Base-by-base conservation (phyloP, 92 coral and sea anemone genomes). In the Blastomussa wellsi region DNA sequence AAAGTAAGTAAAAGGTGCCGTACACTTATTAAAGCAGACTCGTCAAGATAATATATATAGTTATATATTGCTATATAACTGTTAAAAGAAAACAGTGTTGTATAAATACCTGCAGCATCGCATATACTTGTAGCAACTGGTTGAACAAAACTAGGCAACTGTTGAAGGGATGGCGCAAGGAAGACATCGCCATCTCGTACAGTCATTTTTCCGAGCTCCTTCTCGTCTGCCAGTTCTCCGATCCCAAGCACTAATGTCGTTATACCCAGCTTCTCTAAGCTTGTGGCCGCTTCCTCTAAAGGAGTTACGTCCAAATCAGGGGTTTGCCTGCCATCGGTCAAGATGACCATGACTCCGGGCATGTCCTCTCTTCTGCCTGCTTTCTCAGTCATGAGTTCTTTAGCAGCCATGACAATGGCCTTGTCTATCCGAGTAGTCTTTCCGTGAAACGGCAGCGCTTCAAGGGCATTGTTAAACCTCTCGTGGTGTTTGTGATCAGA, bases 221-320 rank as follows among this genome's bases (percentile, higher is more conserved):
- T 88, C 55, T 47, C 78, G 71, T 90, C 86, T 24, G 86, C 89
- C 32, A 81, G 75, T 52, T 81, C 85, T 28, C 90, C 86, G 19
- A 87, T 90, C 68, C 93, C 93, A 33, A 90, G 69, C 48, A 90
- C 93, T 44, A 86, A 86, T 24, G 88, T 90, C n/a, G 86, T 90
- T 35, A 86, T 64, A 1, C 87, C 88, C 28, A 81, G 69, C 74
- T 65, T 78, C 66, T 74, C 68, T 36, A 82, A 70, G 64, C 55
- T 75, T 60, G 57, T 69, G 7, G 82, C 87, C 12, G 77, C 77
- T 28, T 69, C 74, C 1, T 81, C 81, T 59, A 90, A 49, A 39
- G 90, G 88, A 12, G 76, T 80, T 60, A 79, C 19, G 83, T 85
- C 93, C 7, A 78, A 83, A 22, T 83, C 87, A 3, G 52, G 70